Percentiles rank a stretch among this genome's conserved stretches.
Evolutionary conservation across 92 coral and sea anemone species (phyloP).

Genomic region (Epizoanthus ramosus): DNA sequence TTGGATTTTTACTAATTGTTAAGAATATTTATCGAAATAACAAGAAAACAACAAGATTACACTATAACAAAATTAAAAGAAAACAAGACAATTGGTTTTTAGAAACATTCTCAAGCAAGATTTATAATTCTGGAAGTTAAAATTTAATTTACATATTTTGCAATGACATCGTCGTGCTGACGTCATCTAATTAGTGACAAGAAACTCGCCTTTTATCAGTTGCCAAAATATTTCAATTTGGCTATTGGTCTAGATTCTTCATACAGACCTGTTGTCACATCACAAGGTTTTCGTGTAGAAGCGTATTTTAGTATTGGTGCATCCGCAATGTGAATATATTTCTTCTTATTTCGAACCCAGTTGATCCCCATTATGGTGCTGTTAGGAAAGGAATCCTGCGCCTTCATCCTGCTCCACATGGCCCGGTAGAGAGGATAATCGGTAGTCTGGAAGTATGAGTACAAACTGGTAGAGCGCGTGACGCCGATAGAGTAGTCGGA

Average conservation of each 20-base stretch:
- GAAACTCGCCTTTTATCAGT: background rate
- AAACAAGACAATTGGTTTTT: too few species aligned
- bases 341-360: conserved; percentile 58
- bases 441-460: conserved; percentile 55
- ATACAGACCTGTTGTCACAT: conserved; percentile 54
- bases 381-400: conserved; percentile 43
- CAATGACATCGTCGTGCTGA: too few species aligned
- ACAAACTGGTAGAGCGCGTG: conserved; percentile 43
- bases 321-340: conserved; percentile 58
- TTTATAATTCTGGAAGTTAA: too few species aligned
- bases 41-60: too few species aligned
- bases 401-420: conserved; percentile 57
- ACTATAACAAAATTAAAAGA: too few species aligned
- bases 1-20: too few species aligned
- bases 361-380: conserved; percentile 46
- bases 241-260: background rate
- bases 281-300: conserved; percentile 60
- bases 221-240: too few species aligned
- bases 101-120: too few species aligned
- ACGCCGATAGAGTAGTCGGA: conserved; percentile 61
- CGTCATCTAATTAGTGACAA: too few species aligned
- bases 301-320: conserved; percentile 65
- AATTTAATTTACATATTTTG: too few species aligned
- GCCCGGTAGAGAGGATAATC: conserved; percentile 55
- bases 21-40: too few species aligned